These are phyloP conservation scores for Heliconius sara DNA, from an alignment of 2,888 invertebrate genomes.

Conservation along the genomic window DNA sequence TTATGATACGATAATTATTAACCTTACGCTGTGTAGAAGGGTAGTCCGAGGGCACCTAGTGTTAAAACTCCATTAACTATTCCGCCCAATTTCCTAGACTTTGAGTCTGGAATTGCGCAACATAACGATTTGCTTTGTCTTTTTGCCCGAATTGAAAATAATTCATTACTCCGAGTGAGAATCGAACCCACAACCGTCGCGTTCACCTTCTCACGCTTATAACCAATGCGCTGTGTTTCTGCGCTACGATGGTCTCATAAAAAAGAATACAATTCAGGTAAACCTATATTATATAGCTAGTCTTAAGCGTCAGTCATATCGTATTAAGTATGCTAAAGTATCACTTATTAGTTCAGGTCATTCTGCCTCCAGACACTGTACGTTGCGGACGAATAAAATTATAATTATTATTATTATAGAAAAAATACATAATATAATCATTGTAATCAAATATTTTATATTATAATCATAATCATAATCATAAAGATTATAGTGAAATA, in stretches of 20 bases:
- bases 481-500: constrained; percentile 14
- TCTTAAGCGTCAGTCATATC: not conserved
- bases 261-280: not conserved
- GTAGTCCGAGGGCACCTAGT: not conserved
- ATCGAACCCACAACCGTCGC: not conserved
- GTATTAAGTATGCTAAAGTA: not conserved
- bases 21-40: not conserved
- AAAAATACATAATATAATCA: not conserved
- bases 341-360: constrained; percentile 27
- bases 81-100: not conserved
- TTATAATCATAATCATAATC: not conserved
- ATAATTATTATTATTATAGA: not conserved
- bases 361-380: constrained; percentile 32
- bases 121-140: not conserved
- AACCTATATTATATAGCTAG: not conserved
- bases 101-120: not conserved
- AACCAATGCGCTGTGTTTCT: no score
- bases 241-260: not conserved
- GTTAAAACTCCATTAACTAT: not conserved
- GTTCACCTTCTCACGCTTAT: not conserved
- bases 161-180: not conserved
- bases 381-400: constrained; percentile 26
- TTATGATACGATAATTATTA: no score
- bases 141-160: no score
- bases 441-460: not conserved